Conservation (phyloP, 37 sponge, comb jelly and placozoan species). For the Ephydatia muelleri region DNA sequence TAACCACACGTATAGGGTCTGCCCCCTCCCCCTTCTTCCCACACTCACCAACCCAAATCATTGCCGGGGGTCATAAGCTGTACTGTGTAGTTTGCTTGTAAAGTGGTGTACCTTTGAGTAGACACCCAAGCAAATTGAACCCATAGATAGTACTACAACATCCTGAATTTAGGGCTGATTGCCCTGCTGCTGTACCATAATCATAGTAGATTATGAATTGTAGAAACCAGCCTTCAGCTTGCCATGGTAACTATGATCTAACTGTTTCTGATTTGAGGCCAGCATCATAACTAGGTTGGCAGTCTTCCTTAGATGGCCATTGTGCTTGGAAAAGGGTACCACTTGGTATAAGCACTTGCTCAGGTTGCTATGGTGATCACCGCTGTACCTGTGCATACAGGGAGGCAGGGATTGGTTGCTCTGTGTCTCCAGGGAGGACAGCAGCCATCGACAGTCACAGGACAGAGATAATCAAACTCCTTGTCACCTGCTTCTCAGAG, state of each 20-base stretch:
- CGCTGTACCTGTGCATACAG: constrained; percentile 17
- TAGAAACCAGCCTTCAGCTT: too few species aligned
- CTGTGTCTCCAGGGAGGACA: constrained; percentile 69
- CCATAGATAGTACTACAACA: too few species aligned
- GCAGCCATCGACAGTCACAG: constrained; percentile 75
- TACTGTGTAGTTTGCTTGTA: too few species aligned
- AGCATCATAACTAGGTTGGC: background rate
- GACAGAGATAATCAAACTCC: constrained; percentile 77
- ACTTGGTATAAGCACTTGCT: too few species aligned
- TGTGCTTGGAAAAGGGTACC: too few species aligned
- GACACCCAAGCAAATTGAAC: too few species aligned
- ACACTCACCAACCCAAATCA: background rate
- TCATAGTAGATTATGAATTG: too few species aligned
- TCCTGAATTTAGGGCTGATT: too few species aligned
- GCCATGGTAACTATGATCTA: background rate
- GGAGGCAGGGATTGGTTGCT: constrained; percentile 92
- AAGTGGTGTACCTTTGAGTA: too few species aligned
- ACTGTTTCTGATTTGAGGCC: background rate
- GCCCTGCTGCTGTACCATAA: too few species aligned
- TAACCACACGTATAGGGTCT: background rate
- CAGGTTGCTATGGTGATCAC: too few species aligned
- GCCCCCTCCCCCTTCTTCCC: background rate
- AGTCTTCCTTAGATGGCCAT: background rate
- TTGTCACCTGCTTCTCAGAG: constrained; percentile 95
- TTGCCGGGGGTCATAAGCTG: too few species aligned